Percentiles rank a stretch among this genome's conserved stretches.
Conservation (phyloP, 2,797 vertebrate genomes). For the Nothura maculosa region DNA sequence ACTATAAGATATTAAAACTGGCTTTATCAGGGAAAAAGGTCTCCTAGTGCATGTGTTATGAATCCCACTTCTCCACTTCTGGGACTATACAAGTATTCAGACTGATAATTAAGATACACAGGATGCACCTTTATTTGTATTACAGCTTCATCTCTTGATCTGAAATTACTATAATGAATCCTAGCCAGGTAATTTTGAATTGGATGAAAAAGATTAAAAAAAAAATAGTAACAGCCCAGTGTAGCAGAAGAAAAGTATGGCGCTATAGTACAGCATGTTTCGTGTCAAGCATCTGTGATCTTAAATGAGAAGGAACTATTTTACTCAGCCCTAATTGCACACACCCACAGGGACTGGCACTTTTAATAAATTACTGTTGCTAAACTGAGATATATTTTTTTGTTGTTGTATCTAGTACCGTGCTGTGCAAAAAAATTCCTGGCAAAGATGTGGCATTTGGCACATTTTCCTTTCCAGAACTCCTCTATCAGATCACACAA, state of each 20-base stretch:
- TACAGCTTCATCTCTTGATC: neutral
- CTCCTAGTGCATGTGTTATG: neutral
- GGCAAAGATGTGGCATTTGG: conserved; percentile 20
- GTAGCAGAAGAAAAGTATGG: neutral
- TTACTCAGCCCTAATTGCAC: neutral
- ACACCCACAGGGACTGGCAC: neutral
- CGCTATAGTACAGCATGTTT: neutral
- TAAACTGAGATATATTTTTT: neutral
- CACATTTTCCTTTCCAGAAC: neutral
- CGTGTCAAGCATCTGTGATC: neutral
- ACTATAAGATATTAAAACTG: neutral
- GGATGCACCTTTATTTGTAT: neutral
- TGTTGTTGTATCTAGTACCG: neutral
- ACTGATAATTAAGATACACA: neutral
- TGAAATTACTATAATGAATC: neutral
- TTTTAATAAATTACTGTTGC: neutral
- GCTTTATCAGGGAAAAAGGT: neutral
- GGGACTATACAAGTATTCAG: neutral
- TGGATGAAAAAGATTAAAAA: neutral
- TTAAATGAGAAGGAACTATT: neutral
- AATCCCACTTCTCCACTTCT: neutral
- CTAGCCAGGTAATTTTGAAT: neutral
- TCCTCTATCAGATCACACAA: neutral
- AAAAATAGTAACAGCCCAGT: neutral
- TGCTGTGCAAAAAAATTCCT: neutral